Conservation (phyloP, 1,140 invertebrate genomes). For the Armadillidium nasatum region DNA sequence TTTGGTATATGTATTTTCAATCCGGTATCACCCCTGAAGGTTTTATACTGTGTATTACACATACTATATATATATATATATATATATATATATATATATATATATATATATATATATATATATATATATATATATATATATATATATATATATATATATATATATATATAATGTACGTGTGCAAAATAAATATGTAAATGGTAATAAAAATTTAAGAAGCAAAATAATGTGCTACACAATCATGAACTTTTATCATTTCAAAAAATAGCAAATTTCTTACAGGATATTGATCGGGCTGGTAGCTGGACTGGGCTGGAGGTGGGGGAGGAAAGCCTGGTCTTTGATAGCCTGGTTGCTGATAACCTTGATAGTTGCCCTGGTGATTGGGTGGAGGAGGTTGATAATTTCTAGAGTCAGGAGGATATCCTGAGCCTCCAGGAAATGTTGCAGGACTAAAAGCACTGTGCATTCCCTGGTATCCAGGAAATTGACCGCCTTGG, state of each 20-base stretch:
- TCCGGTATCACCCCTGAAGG: too few species aligned
- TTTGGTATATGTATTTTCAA: too few species aligned
- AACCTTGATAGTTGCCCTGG: conserved; percentile 43
- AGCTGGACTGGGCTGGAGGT: conserved; percentile 36
- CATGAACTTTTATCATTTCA: not conserved
- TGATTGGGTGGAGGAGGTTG: conserved; percentile 42
- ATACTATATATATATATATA: too few species aligned
- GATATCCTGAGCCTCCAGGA: conserved; percentile 36
- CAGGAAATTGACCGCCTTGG: conserved; percentile 47
- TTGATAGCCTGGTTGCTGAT: conserved; percentile 43
- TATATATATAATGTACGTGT: too few species aligned
- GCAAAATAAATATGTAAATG: too few species aligned
- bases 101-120: not conserved
- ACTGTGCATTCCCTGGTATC: conserved; percentile 44
- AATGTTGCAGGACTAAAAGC: conserved; percentile 39
- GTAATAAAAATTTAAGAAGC: not conserved
- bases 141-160: conserved; percentile 14
- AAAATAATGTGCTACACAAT: not conserved
- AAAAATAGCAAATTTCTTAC: conserved; percentile 26
- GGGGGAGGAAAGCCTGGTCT: conserved; percentile 33
- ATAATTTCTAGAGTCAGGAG: conserved; percentile 39
- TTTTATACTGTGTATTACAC: too few species aligned
- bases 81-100: too few species aligned
- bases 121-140: conserved; percentile 12
- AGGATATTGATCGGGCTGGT: conserved; percentile 42